Conservation (phyloP, 2,113 vertebrate species). For the Tragelaphus imberbis region DNA sequence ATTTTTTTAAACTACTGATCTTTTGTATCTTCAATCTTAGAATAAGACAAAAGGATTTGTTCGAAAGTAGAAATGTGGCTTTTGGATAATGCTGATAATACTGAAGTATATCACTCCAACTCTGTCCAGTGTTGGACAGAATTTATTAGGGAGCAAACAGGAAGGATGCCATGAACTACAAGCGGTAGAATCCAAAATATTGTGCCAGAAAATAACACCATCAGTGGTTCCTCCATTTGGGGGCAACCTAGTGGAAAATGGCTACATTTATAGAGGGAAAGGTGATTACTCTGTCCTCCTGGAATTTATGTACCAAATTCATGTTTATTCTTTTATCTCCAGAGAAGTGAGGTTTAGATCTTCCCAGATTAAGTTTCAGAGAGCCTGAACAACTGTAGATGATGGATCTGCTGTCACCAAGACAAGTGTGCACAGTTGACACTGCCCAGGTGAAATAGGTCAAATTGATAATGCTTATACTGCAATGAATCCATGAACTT, state of each 20-base stretch:
- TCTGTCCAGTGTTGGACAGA: background rate
- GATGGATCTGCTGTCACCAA: background rate
- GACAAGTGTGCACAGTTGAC: rapidly evolving
- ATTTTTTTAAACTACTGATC: background rate
- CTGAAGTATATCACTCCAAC: background rate
- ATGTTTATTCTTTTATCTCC: too few relatives aligned
- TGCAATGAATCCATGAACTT: background rate
- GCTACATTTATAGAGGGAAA: background rate
- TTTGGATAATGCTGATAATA: background rate
- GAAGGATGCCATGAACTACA: background rate
- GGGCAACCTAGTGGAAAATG: background rate
- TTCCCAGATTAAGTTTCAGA: background rate
- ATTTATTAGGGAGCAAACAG: background rate
- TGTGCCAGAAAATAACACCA: background rate
- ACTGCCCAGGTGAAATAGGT: background rate
- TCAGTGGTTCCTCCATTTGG: background rate
- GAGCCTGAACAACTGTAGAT: background rate
- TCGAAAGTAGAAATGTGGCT: background rate
- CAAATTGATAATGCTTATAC: rapidly evolving
- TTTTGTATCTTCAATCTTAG: background rate
- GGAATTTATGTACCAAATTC: background rate
- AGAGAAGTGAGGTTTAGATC: background rate
- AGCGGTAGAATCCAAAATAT: background rate
- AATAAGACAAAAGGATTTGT: background rate
- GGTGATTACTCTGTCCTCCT: background rate